phyloP scores from a whole-genome alignment of 2,113 vertebrate genomes.

The Eclectus roratus region DNA sequence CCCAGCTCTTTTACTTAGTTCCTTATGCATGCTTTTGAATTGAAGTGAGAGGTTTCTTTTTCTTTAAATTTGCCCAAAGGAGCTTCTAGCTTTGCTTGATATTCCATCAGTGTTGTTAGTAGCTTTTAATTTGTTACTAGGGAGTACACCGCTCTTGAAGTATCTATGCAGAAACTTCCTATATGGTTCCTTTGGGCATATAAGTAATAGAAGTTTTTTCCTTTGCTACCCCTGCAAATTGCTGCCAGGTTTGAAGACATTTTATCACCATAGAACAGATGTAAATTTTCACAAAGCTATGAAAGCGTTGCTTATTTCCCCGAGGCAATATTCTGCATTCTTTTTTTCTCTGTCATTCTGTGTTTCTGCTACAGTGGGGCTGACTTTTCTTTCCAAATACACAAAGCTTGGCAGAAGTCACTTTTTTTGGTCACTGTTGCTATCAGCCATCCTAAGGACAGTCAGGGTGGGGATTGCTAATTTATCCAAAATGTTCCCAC shows the following conservation, averaged over 20 bases:
- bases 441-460: background rate
- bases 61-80: background rate
- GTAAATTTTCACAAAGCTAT: slow-evolving; percentile 27
- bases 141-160: background rate
- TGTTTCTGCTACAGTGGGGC: background rate
- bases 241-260: background rate
- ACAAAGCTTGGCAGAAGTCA: slow-evolving; percentile 31
- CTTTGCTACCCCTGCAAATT: background rate
- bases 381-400: background rate
- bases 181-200: background rate
- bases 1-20: background rate
- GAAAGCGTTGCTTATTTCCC: slow-evolving; percentile 45
- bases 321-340: slow-evolving; percentile 31
- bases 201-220: background rate
- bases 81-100: background rate
- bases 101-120: background rate
- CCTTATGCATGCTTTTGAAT: background rate
- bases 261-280: slow-evolving; percentile 42
- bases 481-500: background rate
- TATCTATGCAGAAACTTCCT: background rate
- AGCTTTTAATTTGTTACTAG: background rate
- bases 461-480: background rate
- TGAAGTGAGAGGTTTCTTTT: background rate
- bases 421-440: background rate
- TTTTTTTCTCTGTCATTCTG: slow-evolving; percentile 53